Percentiles rank a stretch among this genome's conserved stretches.
Conservation (phyloP, 2,888 invertebrate genomes). For the Ormyrus nitidulus region DNA sequence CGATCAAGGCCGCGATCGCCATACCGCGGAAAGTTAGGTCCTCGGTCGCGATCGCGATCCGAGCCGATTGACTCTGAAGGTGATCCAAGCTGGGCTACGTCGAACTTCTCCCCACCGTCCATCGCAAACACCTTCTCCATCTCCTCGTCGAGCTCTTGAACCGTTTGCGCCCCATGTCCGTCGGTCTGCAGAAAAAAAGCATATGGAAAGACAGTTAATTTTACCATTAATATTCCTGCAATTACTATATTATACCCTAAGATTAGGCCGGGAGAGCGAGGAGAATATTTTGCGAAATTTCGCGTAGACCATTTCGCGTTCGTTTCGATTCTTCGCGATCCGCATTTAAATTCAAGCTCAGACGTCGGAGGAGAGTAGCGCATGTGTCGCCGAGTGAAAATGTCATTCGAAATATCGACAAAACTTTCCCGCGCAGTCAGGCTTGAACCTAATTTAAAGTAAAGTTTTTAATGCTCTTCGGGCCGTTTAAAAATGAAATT, state of each 20-base stretch:
- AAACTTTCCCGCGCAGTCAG: no score
- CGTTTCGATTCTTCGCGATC: no score
- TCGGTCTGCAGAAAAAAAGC: slow-evolving; percentile 73
- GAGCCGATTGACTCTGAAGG: slow-evolving; percentile 71
- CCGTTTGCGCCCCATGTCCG: slow-evolving; percentile 80
- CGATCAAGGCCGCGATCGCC: slow-evolving; percentile 73
- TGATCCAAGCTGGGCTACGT: slow-evolving; percentile 78
- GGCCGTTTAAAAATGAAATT: no score
- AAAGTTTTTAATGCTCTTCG: neutral
- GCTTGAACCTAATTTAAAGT: neutral
- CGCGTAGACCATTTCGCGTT: no score
- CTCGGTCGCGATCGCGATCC: slow-evolving; percentile 71
- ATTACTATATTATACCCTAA: neutral
- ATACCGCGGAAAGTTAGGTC: slow-evolving; percentile 70
- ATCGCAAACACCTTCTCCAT: slow-evolving; percentile 92
- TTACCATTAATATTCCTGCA: neutral
- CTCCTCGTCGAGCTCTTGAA: slow-evolving; percentile 89
- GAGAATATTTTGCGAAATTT: no score
- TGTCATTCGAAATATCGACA: no score
- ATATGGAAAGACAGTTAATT: neutral
- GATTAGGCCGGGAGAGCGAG: no score
- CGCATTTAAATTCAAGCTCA: no score
- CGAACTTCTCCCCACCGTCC: slow-evolving; percentile 79
- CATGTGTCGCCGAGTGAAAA: no score
- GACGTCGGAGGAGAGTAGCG: no score